Evolutionary conservation across 2,888 invertebrate genomes (phyloP).

Genomic region (Unio delphinus): DNA sequence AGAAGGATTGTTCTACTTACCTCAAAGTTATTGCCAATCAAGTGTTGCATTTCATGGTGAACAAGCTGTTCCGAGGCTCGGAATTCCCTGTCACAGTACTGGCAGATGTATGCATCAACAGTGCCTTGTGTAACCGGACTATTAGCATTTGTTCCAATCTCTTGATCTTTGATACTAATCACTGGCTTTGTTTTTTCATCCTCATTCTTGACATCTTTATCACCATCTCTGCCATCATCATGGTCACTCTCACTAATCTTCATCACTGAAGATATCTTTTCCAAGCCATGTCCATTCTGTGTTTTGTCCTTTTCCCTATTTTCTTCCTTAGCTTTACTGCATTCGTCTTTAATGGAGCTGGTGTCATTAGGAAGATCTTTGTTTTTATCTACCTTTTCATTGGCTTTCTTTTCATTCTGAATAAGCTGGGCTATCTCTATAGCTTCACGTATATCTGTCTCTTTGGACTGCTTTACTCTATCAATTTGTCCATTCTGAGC

Average conservation of each 20-base stretch:
- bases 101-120: conserved; percentile 47
- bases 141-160: background rate
- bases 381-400: background rate
- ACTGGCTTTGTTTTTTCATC: conserved; percentile 12
- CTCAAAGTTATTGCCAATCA: conserved; percentile 65
- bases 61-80: conserved; percentile 53
- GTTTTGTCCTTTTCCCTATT: background rate
- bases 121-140: background rate
- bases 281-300: too few species aligned
- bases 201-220: conserved; percentile 7
- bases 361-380: background rate
- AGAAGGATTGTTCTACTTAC: conserved; percentile 31
- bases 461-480: conserved; percentile 51
- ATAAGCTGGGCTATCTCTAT: conserved; percentile 40
- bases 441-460: conserved; percentile 55
- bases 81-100: conserved; percentile 67
- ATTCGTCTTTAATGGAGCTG: background rate
- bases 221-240: conserved; percentile 8
- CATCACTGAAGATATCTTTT: background rate
- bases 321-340: background rate
- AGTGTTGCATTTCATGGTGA: conserved; percentile 65
- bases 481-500: conserved; percentile 58
- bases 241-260: conserved; percentile 21
- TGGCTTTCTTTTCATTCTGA: conserved; percentile 8
- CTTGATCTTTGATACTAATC: conserved; percentile 8